These are phyloP conservation scores for Babylonia areolata DNA, from an alignment of 1,140 invertebrate species.

Conservation along the genomic window DNA sequence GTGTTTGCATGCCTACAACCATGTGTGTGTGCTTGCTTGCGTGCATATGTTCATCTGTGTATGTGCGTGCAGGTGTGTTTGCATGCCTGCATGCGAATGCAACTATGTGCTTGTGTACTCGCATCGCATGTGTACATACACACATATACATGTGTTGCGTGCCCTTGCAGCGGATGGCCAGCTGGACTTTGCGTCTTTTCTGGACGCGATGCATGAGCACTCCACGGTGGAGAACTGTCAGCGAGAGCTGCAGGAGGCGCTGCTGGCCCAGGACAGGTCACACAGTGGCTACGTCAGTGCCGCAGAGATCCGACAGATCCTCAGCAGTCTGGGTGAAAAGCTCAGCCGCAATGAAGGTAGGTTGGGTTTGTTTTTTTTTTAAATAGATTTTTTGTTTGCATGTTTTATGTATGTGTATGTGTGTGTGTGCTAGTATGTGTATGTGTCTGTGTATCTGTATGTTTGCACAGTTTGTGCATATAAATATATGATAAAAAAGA, in stretches of 20 bases:
- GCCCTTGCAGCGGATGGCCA: conserved; percentile 82
- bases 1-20: not conserved
- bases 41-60: not conserved
- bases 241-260: conserved; percentile 92
- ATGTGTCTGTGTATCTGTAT: too few relatives aligned
- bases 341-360: conserved; percentile 91
- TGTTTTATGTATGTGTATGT: not conserved
- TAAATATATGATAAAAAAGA: too few relatives aligned
- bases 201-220: conserved; percentile 96
- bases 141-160: not conserved
- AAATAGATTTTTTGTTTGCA: not conserved
- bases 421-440: not conserved
- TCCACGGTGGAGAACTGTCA: conserved; percentile 90
- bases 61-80: not conserved
- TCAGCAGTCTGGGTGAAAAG: conserved; percentile 94
- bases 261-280: conserved; percentile 87
- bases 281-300: conserved; percentile 87
- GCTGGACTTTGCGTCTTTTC: conserved; percentile 96
- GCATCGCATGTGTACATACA: not conserved
- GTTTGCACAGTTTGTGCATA: too few relatives aligned
- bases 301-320: conserved; percentile 88
- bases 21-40: not conserved
- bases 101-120: too few relatives aligned
- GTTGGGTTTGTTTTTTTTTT: not conserved
- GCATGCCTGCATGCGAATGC: not conserved